A percentile compares a stretch with the other conserved stretches of the same genome.
phyloP scores from a whole-genome alignment of 64 coral and sea anemone genomes.

The Orbicella faveolata region DNA sequence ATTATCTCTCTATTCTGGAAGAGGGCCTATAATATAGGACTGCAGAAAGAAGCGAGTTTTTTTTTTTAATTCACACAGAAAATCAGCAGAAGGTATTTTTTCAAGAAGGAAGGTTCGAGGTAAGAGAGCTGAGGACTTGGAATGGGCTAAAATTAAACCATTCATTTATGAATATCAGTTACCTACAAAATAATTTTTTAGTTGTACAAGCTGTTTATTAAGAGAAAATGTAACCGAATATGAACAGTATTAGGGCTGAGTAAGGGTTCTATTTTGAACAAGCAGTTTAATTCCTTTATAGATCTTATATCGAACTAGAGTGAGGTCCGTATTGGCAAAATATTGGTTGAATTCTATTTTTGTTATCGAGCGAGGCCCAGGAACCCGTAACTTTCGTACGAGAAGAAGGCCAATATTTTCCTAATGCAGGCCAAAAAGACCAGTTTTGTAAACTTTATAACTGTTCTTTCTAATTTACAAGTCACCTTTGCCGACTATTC shows the following conservation, averaged over 20 bases:
- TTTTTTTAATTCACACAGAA: background rate
- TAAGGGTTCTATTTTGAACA: conserved; percentile 9
- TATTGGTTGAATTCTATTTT: background rate
- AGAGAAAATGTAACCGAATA: background rate
- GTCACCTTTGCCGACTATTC: too few species aligned
- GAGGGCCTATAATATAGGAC: background rate
- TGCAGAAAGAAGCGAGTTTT: background rate
- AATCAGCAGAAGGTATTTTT: conserved; percentile 6
- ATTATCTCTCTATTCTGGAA: background rate
- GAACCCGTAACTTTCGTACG: background rate
- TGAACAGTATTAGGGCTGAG: background rate
- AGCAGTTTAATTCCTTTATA: background rate
- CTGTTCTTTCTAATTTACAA: too few species aligned
- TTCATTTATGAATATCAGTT: conserved; percentile 10
- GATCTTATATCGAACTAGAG: background rate
- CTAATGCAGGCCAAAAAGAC: too few species aligned
- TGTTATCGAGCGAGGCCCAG: background rate
- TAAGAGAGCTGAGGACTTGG: background rate
- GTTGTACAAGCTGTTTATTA: background rate
- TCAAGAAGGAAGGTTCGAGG: background rate
- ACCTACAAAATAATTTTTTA: background rate
- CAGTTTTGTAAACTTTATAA: too few species aligned
- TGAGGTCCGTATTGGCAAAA: background rate
- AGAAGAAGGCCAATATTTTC: too few species aligned
- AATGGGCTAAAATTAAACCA: background rate